Evolutionary conservation across 2,888 invertebrate genomes (phyloP).

Genomic region (Euzophera pinguis): DNA sequence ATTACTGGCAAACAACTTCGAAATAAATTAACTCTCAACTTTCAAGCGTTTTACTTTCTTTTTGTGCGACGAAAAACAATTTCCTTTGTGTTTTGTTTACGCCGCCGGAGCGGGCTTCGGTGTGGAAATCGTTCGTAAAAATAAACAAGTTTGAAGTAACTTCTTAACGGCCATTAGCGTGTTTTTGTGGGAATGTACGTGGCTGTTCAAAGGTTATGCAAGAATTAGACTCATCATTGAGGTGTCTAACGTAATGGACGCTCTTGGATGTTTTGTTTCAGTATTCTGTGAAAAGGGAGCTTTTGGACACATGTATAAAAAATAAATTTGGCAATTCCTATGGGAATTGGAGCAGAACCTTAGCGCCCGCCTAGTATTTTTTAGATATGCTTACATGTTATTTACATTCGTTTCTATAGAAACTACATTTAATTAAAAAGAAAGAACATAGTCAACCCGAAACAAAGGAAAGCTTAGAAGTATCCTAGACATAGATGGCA

Average conservation of each 20-base stretch:
- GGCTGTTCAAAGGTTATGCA: constrained; percentile 1
- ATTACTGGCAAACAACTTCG: constrained; percentile 76
- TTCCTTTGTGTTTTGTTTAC: constrained; percentile 66
- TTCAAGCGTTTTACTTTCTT: constrained; percentile 72
- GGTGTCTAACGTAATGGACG: not conserved
- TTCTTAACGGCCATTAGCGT: constrained; percentile 21
- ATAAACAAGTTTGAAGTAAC: constrained; percentile 35
- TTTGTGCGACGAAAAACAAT: constrained; percentile 66
- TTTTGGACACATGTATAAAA: too few species aligned
- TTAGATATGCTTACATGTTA: too few species aligned
- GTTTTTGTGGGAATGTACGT: constrained; percentile 14
- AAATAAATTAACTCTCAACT: constrained; percentile 78
- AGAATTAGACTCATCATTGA: not conserved
- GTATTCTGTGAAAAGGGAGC: not conserved
- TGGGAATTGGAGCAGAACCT: too few species aligned
- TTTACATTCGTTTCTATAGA: too few species aligned
- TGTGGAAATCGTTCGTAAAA: constrained; percentile 36
- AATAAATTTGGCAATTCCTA: too few species aligned
- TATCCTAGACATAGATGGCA: too few species aligned
- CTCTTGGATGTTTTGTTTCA: not conserved
- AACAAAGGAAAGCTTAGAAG: too few species aligned
- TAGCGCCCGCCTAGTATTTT: too few species aligned
- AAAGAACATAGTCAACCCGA: too few species aligned
- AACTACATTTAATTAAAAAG: too few species aligned
- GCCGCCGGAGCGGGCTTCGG: constrained; percentile 43